Conservation (phyloP, 1,140 invertebrate genomes). For the Brachionus paranguensis region DNA sequence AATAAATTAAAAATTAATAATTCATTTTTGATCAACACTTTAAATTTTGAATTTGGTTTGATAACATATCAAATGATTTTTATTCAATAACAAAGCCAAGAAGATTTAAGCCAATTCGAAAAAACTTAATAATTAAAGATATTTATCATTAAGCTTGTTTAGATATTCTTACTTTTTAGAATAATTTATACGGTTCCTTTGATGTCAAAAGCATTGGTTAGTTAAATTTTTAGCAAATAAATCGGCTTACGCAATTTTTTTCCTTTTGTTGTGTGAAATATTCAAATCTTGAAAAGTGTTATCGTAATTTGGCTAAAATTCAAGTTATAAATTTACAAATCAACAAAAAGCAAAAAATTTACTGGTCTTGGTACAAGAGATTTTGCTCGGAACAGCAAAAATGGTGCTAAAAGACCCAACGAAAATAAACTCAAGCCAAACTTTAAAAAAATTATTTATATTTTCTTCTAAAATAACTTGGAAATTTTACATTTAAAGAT, state of each 20-base stretch:
- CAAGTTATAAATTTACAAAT: not conserved
- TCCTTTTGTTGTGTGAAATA: not conserved
- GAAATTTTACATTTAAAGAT: not conserved
- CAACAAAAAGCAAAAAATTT: not conserved
- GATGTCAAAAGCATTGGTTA: not conserved
- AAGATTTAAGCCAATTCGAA: not conserved
- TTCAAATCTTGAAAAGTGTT: not conserved
- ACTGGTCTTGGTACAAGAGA: not conserved
- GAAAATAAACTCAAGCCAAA: not conserved
- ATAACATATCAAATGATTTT: no score
- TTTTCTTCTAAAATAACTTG: not conserved
- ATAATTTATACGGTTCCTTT: not conserved
- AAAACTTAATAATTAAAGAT: not conserved
- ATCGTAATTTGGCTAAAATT: not conserved
- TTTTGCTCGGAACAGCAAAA: not conserved
- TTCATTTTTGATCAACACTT: no score
- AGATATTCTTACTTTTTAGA: not conserved
- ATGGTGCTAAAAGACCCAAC: not conserved
- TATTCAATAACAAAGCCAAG: no score
- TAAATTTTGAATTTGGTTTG: no score
- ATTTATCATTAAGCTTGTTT: not conserved
- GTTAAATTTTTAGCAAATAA: not conserved
- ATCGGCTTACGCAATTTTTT: slow-evolving; percentile 2
- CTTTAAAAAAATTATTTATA: not conserved
- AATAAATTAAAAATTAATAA: no score